These are phyloP conservation scores for Melieria omissa DNA, from an alignment of 2,888 invertebrate genomes.

Conservation along the genomic window DNA sequence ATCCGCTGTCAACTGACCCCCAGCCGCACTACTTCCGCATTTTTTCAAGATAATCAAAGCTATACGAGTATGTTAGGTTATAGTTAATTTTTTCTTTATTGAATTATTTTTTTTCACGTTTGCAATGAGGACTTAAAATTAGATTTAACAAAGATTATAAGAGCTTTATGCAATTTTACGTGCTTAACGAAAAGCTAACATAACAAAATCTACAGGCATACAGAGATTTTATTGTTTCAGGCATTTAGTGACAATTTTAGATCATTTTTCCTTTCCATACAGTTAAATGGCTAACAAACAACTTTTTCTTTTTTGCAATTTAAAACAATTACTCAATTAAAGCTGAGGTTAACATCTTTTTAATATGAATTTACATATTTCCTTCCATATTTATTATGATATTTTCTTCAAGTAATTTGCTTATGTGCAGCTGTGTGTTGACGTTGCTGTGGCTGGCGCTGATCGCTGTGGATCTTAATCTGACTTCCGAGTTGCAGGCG, in stretches of 20 bases:
- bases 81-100: neutral
- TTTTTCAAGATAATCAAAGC: neutral
- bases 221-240: constrained; percentile 7
- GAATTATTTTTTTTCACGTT: neutral
- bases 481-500: constrained; percentile 26
- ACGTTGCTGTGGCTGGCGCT: neutral
- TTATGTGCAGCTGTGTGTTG: neutral
- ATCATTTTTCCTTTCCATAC: too few species aligned
- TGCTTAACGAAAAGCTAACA: constrained; percentile 21
- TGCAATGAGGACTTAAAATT: constrained; percentile 1
- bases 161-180: neutral
- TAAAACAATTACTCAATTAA: constrained; percentile 31
- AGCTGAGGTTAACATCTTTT: constrained; percentile 28
- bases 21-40: neutral
- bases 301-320: constrained; percentile 14
- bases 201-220: constrained; percentile 20
- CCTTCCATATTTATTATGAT: too few species aligned
- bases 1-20: neutral
- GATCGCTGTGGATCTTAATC: constrained; percentile 10
- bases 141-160: neutral
- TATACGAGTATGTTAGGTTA: neutral
- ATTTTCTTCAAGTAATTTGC: too few species aligned
- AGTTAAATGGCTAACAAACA: neutral
- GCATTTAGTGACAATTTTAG: neutral
- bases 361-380: too few species aligned